Percentiles rank a stretch among this genome's conserved stretches.
Evolutionary conservation across 92 coral and sea anemone species (phyloP).

Genomic region (Phenganax marumi): DNA sequence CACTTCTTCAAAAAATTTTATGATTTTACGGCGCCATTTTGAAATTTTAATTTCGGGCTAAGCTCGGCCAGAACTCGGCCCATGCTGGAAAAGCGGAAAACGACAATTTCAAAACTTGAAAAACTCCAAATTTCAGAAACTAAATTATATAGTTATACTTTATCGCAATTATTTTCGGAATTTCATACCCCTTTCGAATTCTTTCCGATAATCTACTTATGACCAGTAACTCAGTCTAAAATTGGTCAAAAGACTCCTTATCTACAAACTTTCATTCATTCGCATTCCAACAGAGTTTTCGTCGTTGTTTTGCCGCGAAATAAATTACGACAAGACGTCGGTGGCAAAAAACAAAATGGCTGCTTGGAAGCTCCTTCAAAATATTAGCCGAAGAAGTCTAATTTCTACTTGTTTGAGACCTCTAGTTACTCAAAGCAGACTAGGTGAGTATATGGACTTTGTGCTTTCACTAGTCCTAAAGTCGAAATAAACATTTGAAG

Average conservation of each 20-base stretch:
- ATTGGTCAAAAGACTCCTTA: too few species aligned
- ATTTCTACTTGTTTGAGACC: conserved; percentile 52
- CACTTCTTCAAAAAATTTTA: background rate
- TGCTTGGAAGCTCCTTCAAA: conserved; percentile 58
- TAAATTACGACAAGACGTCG: background rate
- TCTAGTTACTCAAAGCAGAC: conserved; percentile 44
- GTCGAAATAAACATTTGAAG: background rate
- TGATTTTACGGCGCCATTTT: background rate
- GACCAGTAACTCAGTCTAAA: too few species aligned
- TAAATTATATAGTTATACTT: too few species aligned
- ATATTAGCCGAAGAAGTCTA: conserved; percentile 48
- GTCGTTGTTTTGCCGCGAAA: conserved; percentile 41
- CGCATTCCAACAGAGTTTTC: background rate
- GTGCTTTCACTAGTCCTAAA: background rate
- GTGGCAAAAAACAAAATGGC: conserved; percentile 78
- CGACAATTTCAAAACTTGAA: too few species aligned
- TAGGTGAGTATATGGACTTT: conserved; percentile 43
- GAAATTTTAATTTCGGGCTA: background rate
- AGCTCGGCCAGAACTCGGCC: background rate
- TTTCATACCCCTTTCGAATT: too few species aligned
- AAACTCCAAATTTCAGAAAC: too few species aligned
- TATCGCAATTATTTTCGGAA: too few species aligned
- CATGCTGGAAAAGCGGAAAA: too few species aligned
- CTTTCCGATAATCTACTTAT: too few species aligned
- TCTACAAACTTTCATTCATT: background rate